Conservation (phyloP, 2,113 vertebrate species). For the Crocuta crocuta region DNA sequence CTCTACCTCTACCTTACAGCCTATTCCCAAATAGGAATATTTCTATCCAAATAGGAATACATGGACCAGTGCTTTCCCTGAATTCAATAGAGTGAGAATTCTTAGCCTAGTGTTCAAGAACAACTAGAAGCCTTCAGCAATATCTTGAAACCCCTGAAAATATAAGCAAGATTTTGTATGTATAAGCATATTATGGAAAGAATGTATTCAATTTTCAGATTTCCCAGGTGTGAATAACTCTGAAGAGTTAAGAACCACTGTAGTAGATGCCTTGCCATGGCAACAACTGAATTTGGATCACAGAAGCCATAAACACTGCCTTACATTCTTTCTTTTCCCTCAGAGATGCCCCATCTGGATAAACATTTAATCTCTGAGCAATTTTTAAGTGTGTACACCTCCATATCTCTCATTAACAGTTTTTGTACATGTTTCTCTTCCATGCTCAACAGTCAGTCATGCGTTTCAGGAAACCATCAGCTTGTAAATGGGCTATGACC, state of each 20-base stretch:
- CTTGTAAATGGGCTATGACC: background rate
- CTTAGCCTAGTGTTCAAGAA: background rate
- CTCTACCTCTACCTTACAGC: background rate
- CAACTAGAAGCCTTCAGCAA: background rate
- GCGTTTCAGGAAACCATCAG: slow-evolving; percentile 21
- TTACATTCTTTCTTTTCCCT: background rate
- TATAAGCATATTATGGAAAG: background rate
- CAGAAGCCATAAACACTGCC: background rate
- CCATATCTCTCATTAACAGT: background rate
- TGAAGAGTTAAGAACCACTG: background rate
- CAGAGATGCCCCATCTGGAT: background rate
- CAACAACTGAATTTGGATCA: background rate
- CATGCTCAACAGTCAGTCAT: background rate
- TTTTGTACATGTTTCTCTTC: background rate
- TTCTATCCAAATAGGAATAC: background rate
- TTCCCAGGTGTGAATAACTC: background rate
- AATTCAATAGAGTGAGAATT: background rate
- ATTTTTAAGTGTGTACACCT: background rate
- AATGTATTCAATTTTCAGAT: background rate
- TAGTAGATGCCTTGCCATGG: background rate
- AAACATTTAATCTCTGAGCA: background rate
- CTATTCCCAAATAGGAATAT: background rate
- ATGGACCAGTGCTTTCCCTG: background rate
- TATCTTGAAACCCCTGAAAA: background rate
- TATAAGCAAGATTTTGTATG: background rate